Evolutionary conservation across 2,797 vertebrate species (phyloP).

Genomic region (Sebastiscus tertius): DNA sequence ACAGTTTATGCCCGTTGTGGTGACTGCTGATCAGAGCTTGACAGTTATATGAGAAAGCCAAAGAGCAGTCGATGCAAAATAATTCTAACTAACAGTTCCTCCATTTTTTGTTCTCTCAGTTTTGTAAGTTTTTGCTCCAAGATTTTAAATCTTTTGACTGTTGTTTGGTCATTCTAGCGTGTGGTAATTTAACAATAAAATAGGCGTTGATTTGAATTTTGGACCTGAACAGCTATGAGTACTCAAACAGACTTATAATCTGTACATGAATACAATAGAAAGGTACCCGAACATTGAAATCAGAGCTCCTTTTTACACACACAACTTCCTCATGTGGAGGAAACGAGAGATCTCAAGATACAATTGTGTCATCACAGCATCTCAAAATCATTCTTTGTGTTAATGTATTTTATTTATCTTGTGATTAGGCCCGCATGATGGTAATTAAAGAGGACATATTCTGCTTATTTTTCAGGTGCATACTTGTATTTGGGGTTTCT

Average conservation of each 20-base stretch:
- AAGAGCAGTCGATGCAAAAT: background rate
- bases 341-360: background rate
- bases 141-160: background rate
- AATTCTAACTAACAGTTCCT: background rate
- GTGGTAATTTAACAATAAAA: background rate
- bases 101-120: background rate
- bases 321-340: background rate
- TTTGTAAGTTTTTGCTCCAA: background rate
- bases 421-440: background rate
- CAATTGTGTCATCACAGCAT: background rate
- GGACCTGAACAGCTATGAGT: background rate
- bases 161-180: background rate
- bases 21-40: background rate
- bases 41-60: background rate
- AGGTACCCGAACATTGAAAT: background rate
- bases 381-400: background rate
- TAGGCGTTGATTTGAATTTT: background rate
- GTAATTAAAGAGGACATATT: background rate
- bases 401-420: background rate
- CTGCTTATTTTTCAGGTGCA: too few relatives aligned
- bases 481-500: too few relatives aligned
- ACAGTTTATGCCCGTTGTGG: slow-evolving; percentile 10
- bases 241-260: background rate
- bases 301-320: background rate
- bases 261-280: background rate